Evolutionary conservation across 2,113 vertebrate species (phyloP).

Genomic region (Camelus bactrianus): DNA sequence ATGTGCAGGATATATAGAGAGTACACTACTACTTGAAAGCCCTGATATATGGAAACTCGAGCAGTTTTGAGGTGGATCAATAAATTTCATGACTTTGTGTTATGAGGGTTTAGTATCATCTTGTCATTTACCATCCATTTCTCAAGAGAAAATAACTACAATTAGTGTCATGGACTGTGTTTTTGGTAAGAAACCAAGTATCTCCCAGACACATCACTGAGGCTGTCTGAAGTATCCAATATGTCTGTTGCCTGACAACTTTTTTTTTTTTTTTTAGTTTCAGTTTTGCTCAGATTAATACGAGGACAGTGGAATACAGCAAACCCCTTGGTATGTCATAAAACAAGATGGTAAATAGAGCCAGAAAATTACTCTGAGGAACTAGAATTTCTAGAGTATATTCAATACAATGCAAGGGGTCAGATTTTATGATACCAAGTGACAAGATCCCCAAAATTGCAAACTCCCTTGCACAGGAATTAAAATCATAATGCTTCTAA

Average conservation of each 20-base stretch:
- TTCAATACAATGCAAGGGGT: not conserved
- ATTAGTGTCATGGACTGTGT: constrained; percentile 49
- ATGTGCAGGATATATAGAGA: constrained; percentile 83
- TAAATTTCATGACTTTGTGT: constrained; percentile 83
- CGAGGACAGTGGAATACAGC: not conserved
- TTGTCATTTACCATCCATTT: constrained; percentile 80
- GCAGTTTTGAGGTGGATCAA: constrained; percentile 84
- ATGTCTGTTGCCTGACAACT: not conserved
- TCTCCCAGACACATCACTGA: not conserved
- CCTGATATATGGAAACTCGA: constrained; percentile 81
- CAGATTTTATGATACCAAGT: not conserved
- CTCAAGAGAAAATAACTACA: constrained; percentile 67
- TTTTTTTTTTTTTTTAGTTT: constrained; percentile 40
- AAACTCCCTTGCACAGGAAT: not conserved
- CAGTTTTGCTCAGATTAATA: constrained; percentile 61
- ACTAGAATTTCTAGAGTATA: not conserved
- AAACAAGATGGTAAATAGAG: constrained; percentile 46
- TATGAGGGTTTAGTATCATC: constrained; percentile 80
- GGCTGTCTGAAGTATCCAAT: not conserved
- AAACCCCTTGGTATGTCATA: not conserved
- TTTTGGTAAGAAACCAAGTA: constrained; percentile 76
- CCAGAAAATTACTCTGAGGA: constrained; percentile 8
- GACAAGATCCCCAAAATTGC: not conserved
- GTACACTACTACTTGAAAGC: constrained; percentile 78
- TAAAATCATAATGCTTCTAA: not conserved